Base-by-base conservation (phyloP, 2,888 invertebrate genomes). In the Perithous albicinctus region DNA sequence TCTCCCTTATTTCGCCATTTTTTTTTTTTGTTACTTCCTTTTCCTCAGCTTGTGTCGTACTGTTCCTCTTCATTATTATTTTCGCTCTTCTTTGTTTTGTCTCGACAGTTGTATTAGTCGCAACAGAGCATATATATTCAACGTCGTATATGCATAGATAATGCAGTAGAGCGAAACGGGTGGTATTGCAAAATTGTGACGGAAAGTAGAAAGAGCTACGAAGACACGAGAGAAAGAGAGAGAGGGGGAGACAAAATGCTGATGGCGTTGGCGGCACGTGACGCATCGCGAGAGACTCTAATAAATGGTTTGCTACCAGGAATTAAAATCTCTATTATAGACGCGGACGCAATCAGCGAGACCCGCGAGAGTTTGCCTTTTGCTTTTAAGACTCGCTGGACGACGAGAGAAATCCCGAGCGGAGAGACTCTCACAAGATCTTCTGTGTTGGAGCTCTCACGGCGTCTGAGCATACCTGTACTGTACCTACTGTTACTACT, bases 271-370 rank as follows among this genome's bases (percentile, higher is more conserved):
- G 32, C 41, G 41, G 51, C 76, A 82, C 86, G 85, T 85, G 84
- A 84, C 84, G 80, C 82, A 84, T 84, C 84, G 82, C 84, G 84
- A 83, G 84, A 83, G 85, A 85, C 83, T 80, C 85, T 88, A 88
- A 87, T 88, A 88, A 89, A 88, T 83, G 82, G 86, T 73, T 83
- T 77, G 81, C 84, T 85, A 85, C 87, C 78, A 83, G 84, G 83
- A 87, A 88, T 88, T 87, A 86, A 88, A 87, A 88, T 89, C 87
- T 88, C 86, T 85, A 87, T 86, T 86, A 84, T 78, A 85, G 82
- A 81, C 70, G 85, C 78, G 78, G 74, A 81, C 77, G 85, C 83
- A 85, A 86, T 86, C 86, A 85, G 81, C 76, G 82, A 74, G 78
- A 67, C 69, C 20, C 43, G 85, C 69, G 72, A 82, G 70, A 75